phyloP scores from a whole-genome alignment of 30 jellyfish, hydroid and myxozoan genomes.

The Hydractinia symbiolongicarpus region DNA sequence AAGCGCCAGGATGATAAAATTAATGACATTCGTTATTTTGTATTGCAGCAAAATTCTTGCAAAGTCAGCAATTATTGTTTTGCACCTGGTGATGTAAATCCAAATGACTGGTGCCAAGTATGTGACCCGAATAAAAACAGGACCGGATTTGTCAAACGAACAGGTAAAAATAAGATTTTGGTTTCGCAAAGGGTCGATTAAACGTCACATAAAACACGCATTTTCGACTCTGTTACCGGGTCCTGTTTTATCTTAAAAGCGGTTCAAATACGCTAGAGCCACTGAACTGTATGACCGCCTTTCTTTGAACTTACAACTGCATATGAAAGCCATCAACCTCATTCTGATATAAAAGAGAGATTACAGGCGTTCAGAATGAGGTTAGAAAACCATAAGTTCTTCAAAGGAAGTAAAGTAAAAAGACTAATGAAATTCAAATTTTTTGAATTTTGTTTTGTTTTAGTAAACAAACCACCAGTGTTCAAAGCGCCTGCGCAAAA shows the following conservation, averaged over 20 bases:
- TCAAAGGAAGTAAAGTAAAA: too few species aligned
- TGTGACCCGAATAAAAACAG: constrained; percentile 43
- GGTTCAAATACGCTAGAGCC: too few species aligned
- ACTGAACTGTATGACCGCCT: too few species aligned
- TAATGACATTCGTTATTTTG: not conserved
- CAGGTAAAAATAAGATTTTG: constrained; percentile 20
- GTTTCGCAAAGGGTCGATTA: too few species aligned
- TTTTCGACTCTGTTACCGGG: too few species aligned
- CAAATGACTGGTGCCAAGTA: constrained; percentile 48
- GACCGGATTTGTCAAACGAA: constrained; percentile 40
- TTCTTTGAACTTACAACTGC: too few species aligned
- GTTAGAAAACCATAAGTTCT: too few species aligned
- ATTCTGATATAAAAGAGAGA: too few species aligned
- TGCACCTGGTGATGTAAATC: constrained; percentile 41
- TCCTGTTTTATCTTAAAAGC: too few species aligned
- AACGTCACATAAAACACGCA: too few species aligned
- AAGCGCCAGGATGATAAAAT: not conserved
- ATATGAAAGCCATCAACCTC: too few species aligned
- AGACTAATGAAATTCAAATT: not conserved
- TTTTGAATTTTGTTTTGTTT: not conserved
- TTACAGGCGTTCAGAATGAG: not conserved
- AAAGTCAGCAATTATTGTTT: constrained; percentile 65
- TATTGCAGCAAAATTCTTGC: constrained; percentile 50
- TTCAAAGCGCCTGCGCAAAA: constrained; percentile 15
- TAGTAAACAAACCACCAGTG: constrained; percentile 53